phyloP scores from a whole-genome alignment of 2,113 vertebrate species.

The Ictalurus punctatus region DNA sequence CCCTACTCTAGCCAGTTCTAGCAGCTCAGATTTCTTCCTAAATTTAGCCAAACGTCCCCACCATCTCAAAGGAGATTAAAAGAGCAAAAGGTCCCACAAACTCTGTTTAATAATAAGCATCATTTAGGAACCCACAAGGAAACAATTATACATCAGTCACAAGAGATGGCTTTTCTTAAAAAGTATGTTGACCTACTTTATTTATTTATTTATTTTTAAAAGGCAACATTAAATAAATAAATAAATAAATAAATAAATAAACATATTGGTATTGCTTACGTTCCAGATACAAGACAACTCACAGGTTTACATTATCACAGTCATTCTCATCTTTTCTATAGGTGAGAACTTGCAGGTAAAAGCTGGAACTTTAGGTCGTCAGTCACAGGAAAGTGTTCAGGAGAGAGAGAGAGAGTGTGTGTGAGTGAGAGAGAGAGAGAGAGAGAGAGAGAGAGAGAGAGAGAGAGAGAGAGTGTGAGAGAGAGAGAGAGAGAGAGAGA shows the following conservation, averaged over 20 bases:
- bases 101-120: neutral
- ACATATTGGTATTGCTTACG: neutral
- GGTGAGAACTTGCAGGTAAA: neutral
- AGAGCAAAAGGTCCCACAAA: constrained; percentile 2
- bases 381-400: neutral
- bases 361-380: neutral
- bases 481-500: neutral
- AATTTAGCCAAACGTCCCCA: neutral
- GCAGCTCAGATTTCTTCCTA: neutral
- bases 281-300: neutral
- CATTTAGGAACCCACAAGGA: neutral
- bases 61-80: neutral
- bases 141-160: neutral
- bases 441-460: neutral
- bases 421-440: neutral
- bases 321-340: neutral
- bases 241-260: no score
- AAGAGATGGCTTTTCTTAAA: neutral
- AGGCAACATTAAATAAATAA: neutral
- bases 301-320: neutral
- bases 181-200: neutral
- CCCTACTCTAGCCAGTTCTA: neutral
- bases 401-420: neutral
- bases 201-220: neutral
- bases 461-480: no score